Evolutionary conservation across 2,888 invertebrate species (phyloP).

Genomic region (Pimpla rufipes): DNA sequence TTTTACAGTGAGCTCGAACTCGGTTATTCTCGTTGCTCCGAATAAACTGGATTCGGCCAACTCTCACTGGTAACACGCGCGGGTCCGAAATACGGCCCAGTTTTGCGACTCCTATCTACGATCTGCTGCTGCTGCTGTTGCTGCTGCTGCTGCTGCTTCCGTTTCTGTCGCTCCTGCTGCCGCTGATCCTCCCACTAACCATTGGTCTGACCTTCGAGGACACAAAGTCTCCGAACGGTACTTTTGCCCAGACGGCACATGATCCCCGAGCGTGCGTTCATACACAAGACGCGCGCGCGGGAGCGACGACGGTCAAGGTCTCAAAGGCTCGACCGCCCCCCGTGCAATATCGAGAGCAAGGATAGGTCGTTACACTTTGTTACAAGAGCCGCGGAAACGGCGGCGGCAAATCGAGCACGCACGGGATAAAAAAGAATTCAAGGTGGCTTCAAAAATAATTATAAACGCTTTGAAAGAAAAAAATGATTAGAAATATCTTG

Average conservation of each 20-base stretch:
- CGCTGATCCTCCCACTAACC: conserved; percentile 17
- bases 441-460: too few species aligned
- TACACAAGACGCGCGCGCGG: conserved; percentile 42
- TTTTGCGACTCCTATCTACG: conserved; percentile 27
- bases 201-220: conserved; percentile 66
- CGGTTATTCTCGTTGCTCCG: conserved; percentile 2
- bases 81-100: conserved; percentile 32
- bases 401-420: background rate
- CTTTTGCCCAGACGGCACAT: conserved; percentile 55
- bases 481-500: too few species aligned
- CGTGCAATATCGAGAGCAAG: conserved; percentile 64
- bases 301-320: conserved; percentile 64
- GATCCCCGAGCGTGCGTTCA: conserved; percentile 47
- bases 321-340: conserved; percentile 19
- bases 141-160: background rate
- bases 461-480: too few species aligned
- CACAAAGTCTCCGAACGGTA: conserved; percentile 66
- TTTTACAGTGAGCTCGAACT: conserved; percentile 4
- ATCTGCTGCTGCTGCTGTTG: conserved; percentile 17
- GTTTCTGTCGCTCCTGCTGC: background rate
- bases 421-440: too few species aligned
- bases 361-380: conserved; percentile 58
- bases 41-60: conserved; percentile 24
- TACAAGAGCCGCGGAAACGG: conserved; percentile 2
- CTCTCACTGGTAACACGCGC: conserved; percentile 22